phyloP scores from a whole-genome alignment of 2,113 vertebrate species.

The Pampusana beccarii region DNA sequence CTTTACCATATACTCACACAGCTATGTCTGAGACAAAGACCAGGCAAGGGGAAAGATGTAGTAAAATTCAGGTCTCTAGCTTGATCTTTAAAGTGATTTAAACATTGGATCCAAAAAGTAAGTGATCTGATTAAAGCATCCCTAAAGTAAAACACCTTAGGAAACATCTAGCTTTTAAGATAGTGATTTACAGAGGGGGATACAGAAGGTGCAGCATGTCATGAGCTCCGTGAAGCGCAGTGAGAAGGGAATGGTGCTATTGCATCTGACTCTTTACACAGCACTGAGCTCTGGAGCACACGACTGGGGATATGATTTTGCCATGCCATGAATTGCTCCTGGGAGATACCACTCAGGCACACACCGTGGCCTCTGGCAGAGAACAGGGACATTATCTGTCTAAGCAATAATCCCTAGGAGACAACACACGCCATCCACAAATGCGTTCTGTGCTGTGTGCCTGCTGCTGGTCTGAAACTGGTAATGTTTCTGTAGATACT shows the following conservation, averaged over 20 bases:
- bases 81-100: neutral
- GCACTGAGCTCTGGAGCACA: neutral
- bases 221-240: neutral
- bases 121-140: neutral
- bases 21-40: neutral
- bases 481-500: neutral
- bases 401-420: neutral
- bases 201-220: neutral
- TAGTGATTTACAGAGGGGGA: neutral
- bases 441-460: neutral
- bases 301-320: fast-evolving
- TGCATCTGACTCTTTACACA: fast-evolving
- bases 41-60: neutral
- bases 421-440: neutral
- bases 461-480: neutral
- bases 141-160: neutral
- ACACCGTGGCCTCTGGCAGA: neutral
- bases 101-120: neutral
- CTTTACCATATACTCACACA: neutral
- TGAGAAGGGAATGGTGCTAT: neutral
- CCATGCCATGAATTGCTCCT: neutral
- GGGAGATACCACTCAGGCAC: neutral
- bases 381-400: neutral
- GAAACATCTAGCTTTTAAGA: neutral
- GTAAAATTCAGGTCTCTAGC: neutral